Percentiles rank a stretch among this genome's conserved stretches.
Evolutionary conservation across 2,113 vertebrate species (phyloP).

Genomic region (Nothoprocta perdicaria): DNA sequence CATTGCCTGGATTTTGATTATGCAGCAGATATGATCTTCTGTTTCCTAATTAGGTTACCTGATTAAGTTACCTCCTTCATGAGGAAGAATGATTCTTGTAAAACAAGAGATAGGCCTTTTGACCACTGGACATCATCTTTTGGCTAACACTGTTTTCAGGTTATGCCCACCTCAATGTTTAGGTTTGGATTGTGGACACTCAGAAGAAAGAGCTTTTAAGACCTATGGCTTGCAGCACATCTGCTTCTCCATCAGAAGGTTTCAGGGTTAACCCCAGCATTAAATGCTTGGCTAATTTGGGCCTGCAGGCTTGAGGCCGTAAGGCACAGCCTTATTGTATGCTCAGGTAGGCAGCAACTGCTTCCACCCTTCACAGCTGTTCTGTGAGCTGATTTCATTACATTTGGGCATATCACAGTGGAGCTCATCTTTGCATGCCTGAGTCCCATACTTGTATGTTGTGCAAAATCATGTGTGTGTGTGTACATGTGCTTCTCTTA

Average conservation of each 20-base stretch:
- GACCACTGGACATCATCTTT: not conserved
- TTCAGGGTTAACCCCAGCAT: not conserved
- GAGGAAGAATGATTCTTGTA: not conserved
- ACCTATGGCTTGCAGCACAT: not conserved
- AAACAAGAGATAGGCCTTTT: not conserved
- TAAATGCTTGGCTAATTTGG: not conserved
- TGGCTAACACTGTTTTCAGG: not conserved
- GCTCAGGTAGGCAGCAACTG: not conserved
- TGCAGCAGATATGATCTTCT: not conserved
- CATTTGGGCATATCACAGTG: accelerated
- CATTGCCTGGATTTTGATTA: not conserved
- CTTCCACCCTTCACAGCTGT: not conserved
- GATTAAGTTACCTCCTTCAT: not conserved
- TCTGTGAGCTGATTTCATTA: not conserved
- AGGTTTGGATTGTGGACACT: not conserved
- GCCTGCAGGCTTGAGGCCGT: not conserved
- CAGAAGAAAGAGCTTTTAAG: not conserved
- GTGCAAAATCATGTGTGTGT: not conserved
- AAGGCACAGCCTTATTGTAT: not conserved
- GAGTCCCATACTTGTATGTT: not conserved
- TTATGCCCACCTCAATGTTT: not conserved
- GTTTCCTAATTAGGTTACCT: not conserved
- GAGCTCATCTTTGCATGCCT: not conserved
- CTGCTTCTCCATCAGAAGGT: not conserved
- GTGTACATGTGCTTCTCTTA: not conserved